phyloP scores from a whole-genome alignment of 1,140 invertebrate species.

The Dreissena polymorpha region DNA sequence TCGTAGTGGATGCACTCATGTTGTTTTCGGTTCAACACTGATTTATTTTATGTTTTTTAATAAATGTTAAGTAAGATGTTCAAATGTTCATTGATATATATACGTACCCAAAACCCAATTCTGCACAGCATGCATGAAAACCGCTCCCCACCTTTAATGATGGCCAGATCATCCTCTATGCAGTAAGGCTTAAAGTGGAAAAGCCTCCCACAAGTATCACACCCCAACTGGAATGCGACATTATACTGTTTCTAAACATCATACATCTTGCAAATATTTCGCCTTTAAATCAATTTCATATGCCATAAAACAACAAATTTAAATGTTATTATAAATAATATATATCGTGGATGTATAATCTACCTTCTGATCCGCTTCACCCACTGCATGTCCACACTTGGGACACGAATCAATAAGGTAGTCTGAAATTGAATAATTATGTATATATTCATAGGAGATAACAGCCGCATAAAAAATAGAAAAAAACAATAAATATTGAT shows the following conservation, averaged over 20 bases:
- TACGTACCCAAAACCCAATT: slow-evolving; percentile 18
- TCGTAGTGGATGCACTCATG: too few relatives aligned
- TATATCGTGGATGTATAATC: not conserved
- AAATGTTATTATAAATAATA: not conserved
- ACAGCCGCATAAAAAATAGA: too few relatives aligned
- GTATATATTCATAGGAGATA: too few relatives aligned
- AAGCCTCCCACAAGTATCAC: slow-evolving; percentile 5
- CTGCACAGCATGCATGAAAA: slow-evolving; percentile 22
- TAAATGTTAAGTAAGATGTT: too few relatives aligned
- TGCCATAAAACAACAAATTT: too few relatives aligned
- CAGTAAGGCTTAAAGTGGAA: slow-evolving; percentile 20
- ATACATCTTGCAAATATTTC: too few relatives aligned
- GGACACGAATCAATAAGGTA: slow-evolving; percentile 13
- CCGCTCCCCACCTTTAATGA: not conserved
- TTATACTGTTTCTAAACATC: not conserved
- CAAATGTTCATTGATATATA: not conserved
- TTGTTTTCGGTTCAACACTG: too few relatives aligned
- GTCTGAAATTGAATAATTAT: not conserved
- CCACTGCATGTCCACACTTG: not conserved
- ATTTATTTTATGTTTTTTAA: too few relatives aligned
- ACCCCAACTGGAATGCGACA: not conserved
- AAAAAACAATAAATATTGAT: too few relatives aligned
- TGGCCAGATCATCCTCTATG: slow-evolving; percentile 3
- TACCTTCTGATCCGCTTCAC: slow-evolving; percentile 4
- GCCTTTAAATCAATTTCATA: too few relatives aligned